Evolutionary conservation across 2,113 vertebrate genomes (phyloP).

Genomic region (Argyrosomus japonicus): DNA sequence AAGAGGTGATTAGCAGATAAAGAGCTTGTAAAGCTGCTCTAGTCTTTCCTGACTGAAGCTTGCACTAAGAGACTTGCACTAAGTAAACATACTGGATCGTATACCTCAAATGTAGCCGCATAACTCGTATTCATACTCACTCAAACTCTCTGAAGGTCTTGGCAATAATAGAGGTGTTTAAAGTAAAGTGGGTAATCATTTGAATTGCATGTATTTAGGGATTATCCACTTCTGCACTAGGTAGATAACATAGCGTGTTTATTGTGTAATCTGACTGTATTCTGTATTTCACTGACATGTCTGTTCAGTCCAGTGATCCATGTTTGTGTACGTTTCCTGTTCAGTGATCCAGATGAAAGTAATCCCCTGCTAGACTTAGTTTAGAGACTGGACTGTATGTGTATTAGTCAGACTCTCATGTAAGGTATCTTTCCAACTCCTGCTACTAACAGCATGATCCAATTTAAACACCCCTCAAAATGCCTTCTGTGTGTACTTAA

Average conservation of each 20-base stretch:
- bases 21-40: neutral
- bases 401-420: neutral
- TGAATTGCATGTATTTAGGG: conserved; percentile 16
- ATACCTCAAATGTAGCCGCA: neutral
- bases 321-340: neutral
- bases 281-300: neutral
- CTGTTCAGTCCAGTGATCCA: neutral
- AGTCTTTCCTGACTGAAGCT: neutral
- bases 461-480: neutral
- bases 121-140: neutral
- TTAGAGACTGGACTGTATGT: neutral
- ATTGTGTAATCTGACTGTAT: conserved; percentile 4
- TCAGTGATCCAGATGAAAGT: neutral
- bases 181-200: conserved; percentile 7
- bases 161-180: neutral
- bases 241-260: conserved; percentile 24
- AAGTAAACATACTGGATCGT: neutral
- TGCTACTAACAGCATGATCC: neutral
- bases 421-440: no score
- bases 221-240: conserved; percentile 3
- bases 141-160: neutral
- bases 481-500: neutral
- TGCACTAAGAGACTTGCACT: no score
- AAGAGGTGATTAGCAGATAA: neutral
- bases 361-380: neutral